A percentile compares a stretch with the other conserved stretches of the same genome.
Conservation (phyloP, 2,113 vertebrate genomes). For the Microtus oregoni region DNA sequence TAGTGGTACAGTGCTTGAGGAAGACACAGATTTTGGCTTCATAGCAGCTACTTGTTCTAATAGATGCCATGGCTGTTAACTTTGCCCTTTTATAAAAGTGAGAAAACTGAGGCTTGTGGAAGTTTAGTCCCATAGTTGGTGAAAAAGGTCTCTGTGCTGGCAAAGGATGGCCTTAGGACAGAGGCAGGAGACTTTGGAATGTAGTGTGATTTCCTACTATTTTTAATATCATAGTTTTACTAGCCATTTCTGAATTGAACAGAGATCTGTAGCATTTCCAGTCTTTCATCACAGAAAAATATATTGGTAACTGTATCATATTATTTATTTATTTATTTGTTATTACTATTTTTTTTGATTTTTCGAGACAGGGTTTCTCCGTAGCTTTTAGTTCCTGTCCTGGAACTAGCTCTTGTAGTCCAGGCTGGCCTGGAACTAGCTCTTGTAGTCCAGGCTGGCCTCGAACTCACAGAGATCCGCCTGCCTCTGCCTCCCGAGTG, state of each 20-base stretch:
- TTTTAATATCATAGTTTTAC: constrained; percentile 41
- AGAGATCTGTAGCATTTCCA: not conserved
- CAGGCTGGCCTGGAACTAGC: no score
- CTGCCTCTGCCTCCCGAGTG: no score
- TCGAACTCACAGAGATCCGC: no score
- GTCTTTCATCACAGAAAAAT: not conserved
- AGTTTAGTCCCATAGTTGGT: not conserved
- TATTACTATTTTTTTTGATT: no score
- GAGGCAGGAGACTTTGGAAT: constrained; percentile 1
- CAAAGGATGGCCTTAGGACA: not conserved
- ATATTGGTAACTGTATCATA: not conserved
- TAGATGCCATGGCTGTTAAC: not conserved
- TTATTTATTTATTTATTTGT: not conserved
- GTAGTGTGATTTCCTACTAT: not conserved
- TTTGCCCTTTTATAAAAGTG: not conserved
- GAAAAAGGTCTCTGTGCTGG: not conserved
- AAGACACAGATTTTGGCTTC: not conserved
- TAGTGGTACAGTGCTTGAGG: not conserved
- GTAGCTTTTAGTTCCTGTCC: no score
- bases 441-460: no score
- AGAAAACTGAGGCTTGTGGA: not conserved
- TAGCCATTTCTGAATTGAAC: not conserved
- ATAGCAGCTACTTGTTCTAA: not conserved
- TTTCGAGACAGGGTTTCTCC: no score
- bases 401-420: no score